Base-by-base conservation (phyloP, 2,888 invertebrate genomes). In the Trissoscelio sp. region DNA sequence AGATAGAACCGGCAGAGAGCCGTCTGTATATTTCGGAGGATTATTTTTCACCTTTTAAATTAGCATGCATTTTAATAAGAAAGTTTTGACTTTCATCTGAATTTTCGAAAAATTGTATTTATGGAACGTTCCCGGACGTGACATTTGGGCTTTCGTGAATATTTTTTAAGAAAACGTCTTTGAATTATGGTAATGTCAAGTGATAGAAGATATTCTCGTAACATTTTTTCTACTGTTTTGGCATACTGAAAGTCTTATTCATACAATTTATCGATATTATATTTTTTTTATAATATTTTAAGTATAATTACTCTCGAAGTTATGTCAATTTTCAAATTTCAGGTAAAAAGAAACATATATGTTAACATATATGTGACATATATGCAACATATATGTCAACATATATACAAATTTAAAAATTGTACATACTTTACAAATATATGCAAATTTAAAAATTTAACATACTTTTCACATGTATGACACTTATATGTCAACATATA, bases 1-100 rank as follows among this genome's bases (percentile, higher is more conserved):
- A 53, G 28, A 51, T 37, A 20, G 22, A 58, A 18, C 14, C 31
- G 20, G n/a, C 6, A 22, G 20, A 46, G 31, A 28, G 3, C n/a
- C 18, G n/a, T 11, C 6, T 9, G 18, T 3, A 14, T 18, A 37
- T 37, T 37, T 39, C 24, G 16, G 34, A 16, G 16, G 28, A 57
- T 46, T 46, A 58, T 60, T 48, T 48, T 39, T 58, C 70, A 9
- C 20, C 31, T 46, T 57, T 14, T 11, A 51, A 37, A 44, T 34
- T 42, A 53, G 22, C n/a, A 62, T 42, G n/a, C 22, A 62, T 60
- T 72, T 48, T 48, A 46, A 70, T 70, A 48, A 16, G 31, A 44
- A 57, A 44, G 46, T 69, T 57, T 46, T 14, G 5, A 7, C 46
- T 69, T 69, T 57, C 46, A 22, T 55, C 12, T 12, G 48, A 22